Base-by-base conservation (phyloP, 1,140 invertebrate species). In the Magallana angulata region DNA sequence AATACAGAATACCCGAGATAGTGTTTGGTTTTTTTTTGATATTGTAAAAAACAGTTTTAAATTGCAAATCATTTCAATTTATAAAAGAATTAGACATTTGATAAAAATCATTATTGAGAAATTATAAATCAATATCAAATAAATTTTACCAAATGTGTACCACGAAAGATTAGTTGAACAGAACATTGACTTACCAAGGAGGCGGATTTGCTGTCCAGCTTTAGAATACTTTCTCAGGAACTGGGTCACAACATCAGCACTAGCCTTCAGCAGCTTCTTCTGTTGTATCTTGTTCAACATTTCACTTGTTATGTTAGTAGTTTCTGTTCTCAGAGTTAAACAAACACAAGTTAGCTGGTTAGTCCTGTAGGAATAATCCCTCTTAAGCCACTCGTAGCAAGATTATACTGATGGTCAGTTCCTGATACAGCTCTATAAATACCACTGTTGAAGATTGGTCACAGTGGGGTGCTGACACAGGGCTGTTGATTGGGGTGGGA, bases 401-500 rank as follows among this genome's bases (percentile, higher is more conserved):
- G 8, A 36, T 76, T 12, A 11, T 24, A 76, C 8, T 76, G 68
- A 76, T 76, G 68, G 24, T 30, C 7, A 36, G 30, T 12, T 76
- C 64, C 30, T 30, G 24, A 30, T 76, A 36, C 0, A 36, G 68
- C 30, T 24, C 8, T 76, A 76, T 76, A 76, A 76, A 30, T 76
- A 76, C 24, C 68, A 0, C 8, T 30, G 9, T 12, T 76, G 68
- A 76, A 30, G 68, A 76, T 30, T 76, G 24, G 24, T 76, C 24
- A 9, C 24, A 76, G 68, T 30, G 12, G 68, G 68, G 68, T 8
- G 1, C 24, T 76, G 68, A 76, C 24, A 30, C 64, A 71, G 30
- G 18, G 30, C 24, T 11, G 68, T 24, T 76, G 24, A 76, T 76
- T 76, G 24, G 68, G 68, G 68, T 76, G 68, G 68, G 68, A 76